Base-by-base conservation (phyloP, 2,113 vertebrate genomes). In the Muntiacus muntjak region DNA sequence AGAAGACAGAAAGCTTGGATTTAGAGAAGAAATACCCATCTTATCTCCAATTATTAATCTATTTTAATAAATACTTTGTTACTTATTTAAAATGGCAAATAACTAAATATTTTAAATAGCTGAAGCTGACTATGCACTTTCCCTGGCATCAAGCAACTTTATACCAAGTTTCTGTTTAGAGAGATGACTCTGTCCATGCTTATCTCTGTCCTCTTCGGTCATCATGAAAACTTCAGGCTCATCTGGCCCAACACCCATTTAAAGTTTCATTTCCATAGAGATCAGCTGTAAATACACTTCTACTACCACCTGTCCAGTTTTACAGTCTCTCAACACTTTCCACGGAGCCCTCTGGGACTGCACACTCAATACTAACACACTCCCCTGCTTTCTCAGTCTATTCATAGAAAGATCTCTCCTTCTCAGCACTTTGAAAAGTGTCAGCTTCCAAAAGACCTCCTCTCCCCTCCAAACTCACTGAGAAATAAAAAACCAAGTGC, bases 21-120 rank as follows among this genome's bases (percentile, higher is more conserved):
- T 98, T 97, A 95, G 64, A 95, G 94, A 97, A 97, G 95, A 97
- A 40, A 36, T 93, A 47, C 14, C 30, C 82, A 60, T 90, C 17
- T 58, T 92, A 93, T 57, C 55, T 95, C n/a, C 28, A 91, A 87
- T 87, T 93, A 83, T 26, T 57, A 92, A 87, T 89, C 58, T 60
- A 62, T 87, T 95, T 94, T 90, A 97, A 87, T 81, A 88, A 94
- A 89, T 81, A 40, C 23, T 33, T n/a, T 52, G 54, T 14, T 14
- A 23, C 76, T 95, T 87, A 60, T 92, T 89, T 90, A 95, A 90
- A 96, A 78, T 74, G 71, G 30, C 85, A 55, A 89, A 82, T 30
- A 95, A 96, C 54, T 91, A 96, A 94, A 86, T 60, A 47, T 93
- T 94, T 85, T 58, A 87, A 93, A 30, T 74, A 62, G 45, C 40